Conservation (phyloP, 2,113 vertebrate species). For the human region DNA sequence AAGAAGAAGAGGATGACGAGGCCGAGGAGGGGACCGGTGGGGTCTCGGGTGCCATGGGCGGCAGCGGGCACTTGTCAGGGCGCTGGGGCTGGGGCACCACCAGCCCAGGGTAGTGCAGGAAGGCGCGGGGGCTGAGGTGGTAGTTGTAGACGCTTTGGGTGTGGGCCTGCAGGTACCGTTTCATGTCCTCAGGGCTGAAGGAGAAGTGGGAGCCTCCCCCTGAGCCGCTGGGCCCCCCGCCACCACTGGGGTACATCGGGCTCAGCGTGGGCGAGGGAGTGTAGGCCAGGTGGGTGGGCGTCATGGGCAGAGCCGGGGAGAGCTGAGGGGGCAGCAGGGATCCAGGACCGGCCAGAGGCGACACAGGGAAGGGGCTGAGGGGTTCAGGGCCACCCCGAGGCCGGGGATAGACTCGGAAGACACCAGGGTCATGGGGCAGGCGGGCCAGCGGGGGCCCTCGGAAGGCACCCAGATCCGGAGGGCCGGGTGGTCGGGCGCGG, state of each 20-base stretch:
- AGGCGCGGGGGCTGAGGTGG: slow-evolving; percentile 95
- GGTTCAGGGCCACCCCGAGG: slow-evolving; percentile 84
- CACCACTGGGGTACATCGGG: slow-evolving; percentile 87
- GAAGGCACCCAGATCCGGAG: slow-evolving; percentile 81
- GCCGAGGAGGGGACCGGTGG: slow-evolving; percentile 77
- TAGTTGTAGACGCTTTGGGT: slow-evolving; percentile 96
- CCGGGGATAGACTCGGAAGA: slow-evolving; percentile 89
- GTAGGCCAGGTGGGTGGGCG: slow-evolving; percentile 91
- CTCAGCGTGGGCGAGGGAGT: slow-evolving; percentile 93
- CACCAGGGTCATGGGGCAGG: slow-evolving; percentile 85
- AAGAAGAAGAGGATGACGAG: slow-evolving; percentile 78
- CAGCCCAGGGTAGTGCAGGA: slow-evolving; percentile 94
- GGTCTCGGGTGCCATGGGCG: slow-evolving; percentile 80
- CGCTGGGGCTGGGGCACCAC: slow-evolving; percentile 93
- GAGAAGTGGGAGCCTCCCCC: slow-evolving; percentile 91
- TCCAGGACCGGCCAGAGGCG: slow-evolving; percentile 89
- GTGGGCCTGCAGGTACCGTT: slow-evolving; percentile 95
- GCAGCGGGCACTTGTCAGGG: slow-evolving; percentile 83
- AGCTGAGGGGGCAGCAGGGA: slow-evolving; percentile 87
- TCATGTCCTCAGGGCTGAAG: slow-evolving; percentile 96
- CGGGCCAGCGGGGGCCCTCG: slow-evolving; percentile 83
- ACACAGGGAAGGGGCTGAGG: slow-evolving; percentile 92
- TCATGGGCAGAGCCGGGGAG: slow-evolving; percentile 93
- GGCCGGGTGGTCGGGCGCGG: slow-evolving; percentile 80
- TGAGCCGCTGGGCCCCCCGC: slow-evolving; percentile 68